Evolutionary conservation across 2,113 vertebrate genomes (phyloP), one percentile per base, ranked within the genome.

Genomic region (Percina caprodes): DNA sequence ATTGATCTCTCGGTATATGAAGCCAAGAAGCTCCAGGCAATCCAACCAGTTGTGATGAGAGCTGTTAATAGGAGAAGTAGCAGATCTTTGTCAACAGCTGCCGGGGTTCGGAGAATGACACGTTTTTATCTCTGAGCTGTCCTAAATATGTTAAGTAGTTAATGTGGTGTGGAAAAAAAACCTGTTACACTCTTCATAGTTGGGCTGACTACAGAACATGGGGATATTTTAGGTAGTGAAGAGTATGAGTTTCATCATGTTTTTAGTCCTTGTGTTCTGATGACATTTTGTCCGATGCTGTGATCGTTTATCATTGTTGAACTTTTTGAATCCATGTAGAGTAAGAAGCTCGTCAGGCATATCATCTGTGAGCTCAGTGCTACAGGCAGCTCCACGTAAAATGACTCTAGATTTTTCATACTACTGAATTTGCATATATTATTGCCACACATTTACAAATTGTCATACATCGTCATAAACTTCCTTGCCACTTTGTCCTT

Each of bases 301-400:
- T 91, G 77, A 80, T 89, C 11, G 48, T 90, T 90, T 78, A 56
- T 86, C 75, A 81, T 71, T 66, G 63, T 88, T 58, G 69, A 88
- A 70, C 69, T 74, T 76, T 73, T 75, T 66, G 21, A 85, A 72
- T 86, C 69, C 72, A 15, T 55, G 69, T 60, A 79, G 70, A 77
- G 68, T 60, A 69, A 85, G 74, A 72, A 60, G 65, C 74, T 92
- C 21, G 7, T 81, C 13, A 42, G 65, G 60, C 84, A 80, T 77
- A 82, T 85, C 88, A 49, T 86, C 54, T 71, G 80, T 86, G 88
- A 89, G 85, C 65, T 66, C 69, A 77, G 69, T 79, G 85, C 74
- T 63, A 87, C 77, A 86, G 86, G 87, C 90, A 89, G 90, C 90
- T 91, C 83, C 60, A 73, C 69, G 74, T 49, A 39, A 76, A 87